Percentiles rank a stretch among this genome's conserved stretches.
Evolutionary conservation across 92 coral and sea anemone genomes (phyloP).

Genomic region (Virgularia gustaviana): DNA sequence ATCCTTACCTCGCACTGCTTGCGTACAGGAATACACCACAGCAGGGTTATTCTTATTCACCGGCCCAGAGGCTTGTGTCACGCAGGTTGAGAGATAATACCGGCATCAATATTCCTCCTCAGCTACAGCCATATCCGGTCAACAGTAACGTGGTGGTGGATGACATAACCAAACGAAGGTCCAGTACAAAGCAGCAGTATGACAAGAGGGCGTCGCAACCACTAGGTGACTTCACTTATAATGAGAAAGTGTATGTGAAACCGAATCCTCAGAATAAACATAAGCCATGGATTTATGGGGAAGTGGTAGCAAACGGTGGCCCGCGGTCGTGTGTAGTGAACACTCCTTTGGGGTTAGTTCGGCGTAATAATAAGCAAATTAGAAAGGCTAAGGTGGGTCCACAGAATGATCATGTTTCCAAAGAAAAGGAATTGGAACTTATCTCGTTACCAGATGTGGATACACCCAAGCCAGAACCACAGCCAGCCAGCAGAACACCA

Average conservation of each 20-base stretch:
- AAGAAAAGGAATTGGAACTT: no score
- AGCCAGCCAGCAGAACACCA: no score
- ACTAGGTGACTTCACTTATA: constrained; percentile 6
- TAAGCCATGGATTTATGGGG: constrained; percentile 24
- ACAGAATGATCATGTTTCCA: no score
- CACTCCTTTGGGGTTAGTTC: constrained; percentile 15
- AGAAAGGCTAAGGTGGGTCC: no score
- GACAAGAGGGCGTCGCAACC: constrained; percentile 11
- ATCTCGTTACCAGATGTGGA: no score
- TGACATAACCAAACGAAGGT: constrained; percentile 8
- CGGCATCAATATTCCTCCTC: not conserved
- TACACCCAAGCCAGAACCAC: no score
- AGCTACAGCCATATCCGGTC: not conserved
- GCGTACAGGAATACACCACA: constrained; percentile 30
- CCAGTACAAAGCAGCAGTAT: constrained; percentile 27
- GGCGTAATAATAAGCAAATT: constrained; percentile 17
- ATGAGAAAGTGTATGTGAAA: constrained; percentile 31
- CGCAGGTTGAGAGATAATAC: not conserved
- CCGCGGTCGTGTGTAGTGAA: not conserved
- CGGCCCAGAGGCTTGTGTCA: constrained; percentile 40
- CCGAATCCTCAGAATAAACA: constrained; percentile 13
- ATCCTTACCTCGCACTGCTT: constrained; percentile 1
- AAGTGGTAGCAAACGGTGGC: not conserved
- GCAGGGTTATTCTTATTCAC: constrained; percentile 34
- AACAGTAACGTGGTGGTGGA: not conserved